phyloP scores from a whole-genome alignment of 2,888 invertebrate genomes.

The Phrixothrix hirtus region DNA sequence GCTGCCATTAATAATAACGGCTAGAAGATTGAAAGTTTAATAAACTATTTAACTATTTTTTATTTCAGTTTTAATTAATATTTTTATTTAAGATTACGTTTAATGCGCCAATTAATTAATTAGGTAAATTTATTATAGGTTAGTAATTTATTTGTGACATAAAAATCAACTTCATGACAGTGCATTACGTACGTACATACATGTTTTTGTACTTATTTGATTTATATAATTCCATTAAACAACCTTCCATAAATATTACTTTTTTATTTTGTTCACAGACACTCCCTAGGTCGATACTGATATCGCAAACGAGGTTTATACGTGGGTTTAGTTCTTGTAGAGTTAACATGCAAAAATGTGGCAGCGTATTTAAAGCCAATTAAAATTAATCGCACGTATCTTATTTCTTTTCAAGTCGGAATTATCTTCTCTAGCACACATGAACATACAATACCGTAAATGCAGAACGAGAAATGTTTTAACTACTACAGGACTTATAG shows the following conservation, averaged over 20 bases:
- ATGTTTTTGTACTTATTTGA: no score
- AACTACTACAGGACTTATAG: no score
- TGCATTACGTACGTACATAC: no score
- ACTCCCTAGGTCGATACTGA: slow-evolving; percentile 11
- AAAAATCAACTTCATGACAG: no score
- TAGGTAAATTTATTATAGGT: background rate
- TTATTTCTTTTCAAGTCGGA: slow-evolving; percentile 24
- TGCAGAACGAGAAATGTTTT: slow-evolving; percentile 10
- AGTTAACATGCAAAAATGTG: slow-evolving; percentile 28
- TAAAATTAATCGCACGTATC: slow-evolving; percentile 32
- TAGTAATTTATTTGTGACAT: background rate
- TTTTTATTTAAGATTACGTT: no score
- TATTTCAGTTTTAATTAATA: no score
- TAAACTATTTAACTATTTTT: no score
- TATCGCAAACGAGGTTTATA: slow-evolving; percentile 19
- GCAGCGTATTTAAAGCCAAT: slow-evolving; percentile 30
- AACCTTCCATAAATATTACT: no score
- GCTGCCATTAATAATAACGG: no score
- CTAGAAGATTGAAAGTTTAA: no score
- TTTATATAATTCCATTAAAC: no score
- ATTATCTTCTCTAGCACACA: slow-evolving; percentile 23
- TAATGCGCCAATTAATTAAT: no score
- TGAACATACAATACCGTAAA: slow-evolving; percentile 20
- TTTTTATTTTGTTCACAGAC: slow-evolving; percentile 10
- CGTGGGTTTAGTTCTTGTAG: slow-evolving; percentile 28